Percentiles rank a stretch among this genome's conserved stretches.
Evolutionary conservation across 2,888 invertebrate genomes (phyloP).

Genomic region (Diploptera punctata): DNA sequence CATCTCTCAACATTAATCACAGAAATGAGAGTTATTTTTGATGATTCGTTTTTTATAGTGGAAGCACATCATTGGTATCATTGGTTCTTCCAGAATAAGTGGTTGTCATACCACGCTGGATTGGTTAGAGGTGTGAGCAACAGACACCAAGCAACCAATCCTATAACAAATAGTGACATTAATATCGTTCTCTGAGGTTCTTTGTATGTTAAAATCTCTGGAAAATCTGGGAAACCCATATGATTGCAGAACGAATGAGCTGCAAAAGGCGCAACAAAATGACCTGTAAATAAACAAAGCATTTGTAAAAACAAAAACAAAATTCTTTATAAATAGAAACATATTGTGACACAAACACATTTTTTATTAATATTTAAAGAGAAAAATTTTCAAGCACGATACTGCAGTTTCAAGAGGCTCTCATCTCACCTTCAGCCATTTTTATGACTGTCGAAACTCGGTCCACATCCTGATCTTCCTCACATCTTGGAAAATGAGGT

Average conservation of each 20-base stretch:
- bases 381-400: too few relatives aligned
- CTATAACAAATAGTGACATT: conserved; percentile 72
- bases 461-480: too few relatives aligned
- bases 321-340: too few relatives aligned
- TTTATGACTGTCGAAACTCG: too few relatives aligned
- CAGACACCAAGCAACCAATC: conserved; percentile 78
- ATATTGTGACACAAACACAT: too few relatives aligned
- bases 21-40: too few relatives aligned
- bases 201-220: conserved; percentile 68
- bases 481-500: too few relatives aligned
- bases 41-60: too few relatives aligned
- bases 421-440: too few relatives aligned
- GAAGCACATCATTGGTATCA: neutral
- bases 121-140: conserved; percentile 78
- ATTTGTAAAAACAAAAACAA: too few relatives aligned
- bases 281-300: conserved; percentile 62
- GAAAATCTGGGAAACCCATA: conserved; percentile 93
- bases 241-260: conserved; percentile 96
- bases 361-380: too few relatives aligned
- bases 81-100: conserved; percentile 51
- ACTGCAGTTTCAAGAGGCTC: too few relatives aligned
- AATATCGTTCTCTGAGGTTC: conserved; percentile 68
- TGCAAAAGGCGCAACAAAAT: conserved; percentile 84
- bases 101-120: conserved; percentile 62
- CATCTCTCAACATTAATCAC: neutral